These are phyloP conservation scores for Omphaloscelis lunosa DNA, from an alignment of 2,888 invertebrate genomes.

Conservation along the genomic window DNA sequence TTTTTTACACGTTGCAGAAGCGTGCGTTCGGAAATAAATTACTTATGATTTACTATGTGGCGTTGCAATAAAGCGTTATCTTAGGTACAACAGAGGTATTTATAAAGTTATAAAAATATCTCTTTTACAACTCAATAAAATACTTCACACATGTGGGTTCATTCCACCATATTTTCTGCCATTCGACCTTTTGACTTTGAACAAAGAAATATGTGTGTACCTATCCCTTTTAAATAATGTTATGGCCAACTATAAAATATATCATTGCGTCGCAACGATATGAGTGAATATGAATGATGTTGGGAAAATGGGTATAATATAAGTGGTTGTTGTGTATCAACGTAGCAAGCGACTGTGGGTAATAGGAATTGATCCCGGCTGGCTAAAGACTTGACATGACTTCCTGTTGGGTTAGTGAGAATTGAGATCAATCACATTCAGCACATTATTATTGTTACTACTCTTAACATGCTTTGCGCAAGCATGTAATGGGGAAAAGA, in stretches of 20 bases:
- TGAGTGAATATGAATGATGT: background rate
- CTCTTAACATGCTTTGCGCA: background rate
- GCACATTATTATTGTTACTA: background rate
- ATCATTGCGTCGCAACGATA: slow-evolving; percentile 15
- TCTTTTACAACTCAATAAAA: slow-evolving; percentile 47
- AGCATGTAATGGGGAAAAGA: background rate
- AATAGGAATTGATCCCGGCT: background rate
- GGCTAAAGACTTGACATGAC: background rate
- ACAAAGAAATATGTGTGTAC: slow-evolving; percentile 22
- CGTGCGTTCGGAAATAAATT: slow-evolving; percentile 40
- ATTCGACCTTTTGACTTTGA: slow-evolving; percentile 27
- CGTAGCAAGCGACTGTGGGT: background rate
- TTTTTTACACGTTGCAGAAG: slow-evolving; percentile 22
- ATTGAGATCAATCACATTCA: background rate
- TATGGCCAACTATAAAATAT: slow-evolving; percentile 13
- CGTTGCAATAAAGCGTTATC: slow-evolving; percentile 54
- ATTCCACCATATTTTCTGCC: slow-evolving; percentile 43
- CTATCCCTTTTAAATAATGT: slow-evolving; percentile 12
- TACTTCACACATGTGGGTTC: slow-evolving; percentile 44
- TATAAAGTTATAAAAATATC: slow-evolving; percentile 52
- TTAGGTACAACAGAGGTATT: slow-evolving; percentile 51
- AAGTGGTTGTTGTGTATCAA: background rate
- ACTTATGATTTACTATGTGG: slow-evolving; percentile 35
- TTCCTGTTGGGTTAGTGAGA: background rate
- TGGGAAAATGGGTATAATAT: background rate